phyloP scores from a whole-genome alignment of 2,113 vertebrate species.

The Nyctibius bracteatus region DNA sequence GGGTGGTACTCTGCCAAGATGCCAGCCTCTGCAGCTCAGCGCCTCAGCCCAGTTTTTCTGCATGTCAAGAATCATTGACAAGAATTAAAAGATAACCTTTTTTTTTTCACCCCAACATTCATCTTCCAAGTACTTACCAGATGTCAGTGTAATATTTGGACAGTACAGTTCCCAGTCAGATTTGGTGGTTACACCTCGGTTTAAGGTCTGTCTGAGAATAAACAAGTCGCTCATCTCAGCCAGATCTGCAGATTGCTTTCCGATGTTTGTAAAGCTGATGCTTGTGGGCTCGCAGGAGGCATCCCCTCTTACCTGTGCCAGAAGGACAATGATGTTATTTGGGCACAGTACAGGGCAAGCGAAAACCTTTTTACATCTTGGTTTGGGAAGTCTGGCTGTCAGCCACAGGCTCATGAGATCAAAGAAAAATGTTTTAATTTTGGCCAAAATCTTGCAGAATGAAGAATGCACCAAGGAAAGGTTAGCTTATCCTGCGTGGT shows the following conservation, averaged over 20 bases:
- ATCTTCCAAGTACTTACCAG: background rate
- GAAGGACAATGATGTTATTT: background rate
- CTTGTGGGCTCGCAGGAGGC: background rate
- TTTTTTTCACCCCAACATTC: background rate
- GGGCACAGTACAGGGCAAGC: background rate
- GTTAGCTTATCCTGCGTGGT: background rate
- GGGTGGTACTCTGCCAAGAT: background rate
- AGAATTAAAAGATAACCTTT: background rate
- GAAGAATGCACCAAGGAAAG: background rate
- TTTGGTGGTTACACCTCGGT: background rate
- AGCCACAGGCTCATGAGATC: background rate
- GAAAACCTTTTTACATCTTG: background rate
- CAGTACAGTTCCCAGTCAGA: background rate
- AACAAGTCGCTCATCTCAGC: background rate
- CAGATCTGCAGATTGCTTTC: background rate
- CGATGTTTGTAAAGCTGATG: background rate
- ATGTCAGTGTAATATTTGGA: background rate
- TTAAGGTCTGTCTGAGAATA: background rate
- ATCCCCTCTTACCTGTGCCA: background rate
- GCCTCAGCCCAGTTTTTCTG: background rate
- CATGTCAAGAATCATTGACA: background rate
- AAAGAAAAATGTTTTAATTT: background rate
- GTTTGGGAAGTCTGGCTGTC: background rate
- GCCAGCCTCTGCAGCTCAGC: background rate
- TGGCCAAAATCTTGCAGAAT: background rate